Evolutionary conservation across 2,113 vertebrate genomes (phyloP).

Genomic region (Phaethornis superciliosus): DNA sequence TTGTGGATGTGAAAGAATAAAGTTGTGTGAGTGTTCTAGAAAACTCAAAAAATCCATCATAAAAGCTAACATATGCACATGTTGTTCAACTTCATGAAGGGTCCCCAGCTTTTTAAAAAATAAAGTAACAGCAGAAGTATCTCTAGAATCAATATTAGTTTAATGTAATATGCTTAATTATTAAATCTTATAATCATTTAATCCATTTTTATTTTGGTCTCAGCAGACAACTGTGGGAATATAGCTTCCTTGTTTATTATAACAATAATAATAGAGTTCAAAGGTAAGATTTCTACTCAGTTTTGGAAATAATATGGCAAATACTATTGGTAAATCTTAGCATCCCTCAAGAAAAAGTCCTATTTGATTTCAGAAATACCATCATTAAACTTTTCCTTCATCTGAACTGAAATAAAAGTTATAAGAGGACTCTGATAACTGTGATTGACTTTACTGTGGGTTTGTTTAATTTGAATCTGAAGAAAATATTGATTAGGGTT

Average conservation of each 20-base stretch:
- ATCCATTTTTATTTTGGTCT: background rate
- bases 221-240: background rate
- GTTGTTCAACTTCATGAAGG: conserved; percentile 13
- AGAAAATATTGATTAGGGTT: background rate
- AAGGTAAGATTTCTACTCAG: background rate
- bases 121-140: background rate
- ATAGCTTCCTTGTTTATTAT: background rate
- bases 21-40: conserved; percentile 52
- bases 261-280: background rate
- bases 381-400: background rate
- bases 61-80: background rate
- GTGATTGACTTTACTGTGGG: background rate
- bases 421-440: background rate
- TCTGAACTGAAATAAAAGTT: background rate
- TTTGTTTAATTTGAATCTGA: background rate
- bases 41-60: conserved; percentile 50
- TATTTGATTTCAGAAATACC: background rate
- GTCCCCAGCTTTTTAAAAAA: background rate
- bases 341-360: background rate
- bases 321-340: background rate
- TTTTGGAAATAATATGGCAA: background rate
- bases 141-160: conserved; percentile 12
- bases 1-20: conserved; percentile 31
- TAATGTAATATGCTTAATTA: background rate
- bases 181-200: background rate